A percentile compares a stretch with the other conserved stretches of the same genome.
These are phyloP conservation scores for Gobio occitaniae DNA, from an alignment of 2,797 vertebrate species.

Conservation along the genomic window DNA sequence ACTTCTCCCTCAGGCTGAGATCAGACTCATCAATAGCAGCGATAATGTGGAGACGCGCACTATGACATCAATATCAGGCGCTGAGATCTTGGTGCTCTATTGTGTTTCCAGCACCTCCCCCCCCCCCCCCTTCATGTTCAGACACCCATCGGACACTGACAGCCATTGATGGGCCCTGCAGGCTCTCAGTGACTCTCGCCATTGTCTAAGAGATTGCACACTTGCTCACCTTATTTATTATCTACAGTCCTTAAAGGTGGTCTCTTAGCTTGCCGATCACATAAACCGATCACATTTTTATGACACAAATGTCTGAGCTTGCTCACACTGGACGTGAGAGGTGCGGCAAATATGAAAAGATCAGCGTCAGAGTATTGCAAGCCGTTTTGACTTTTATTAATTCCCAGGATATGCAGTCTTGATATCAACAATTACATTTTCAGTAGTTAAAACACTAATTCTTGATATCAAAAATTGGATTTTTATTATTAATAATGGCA, in stretches of 20 bases:
- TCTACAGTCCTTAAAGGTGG: background rate
- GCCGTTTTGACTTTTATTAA: too few species aligned
- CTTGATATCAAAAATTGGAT: too few species aligned
- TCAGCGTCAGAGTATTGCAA: too few species aligned
- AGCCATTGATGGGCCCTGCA: slow-evolving; percentile 62
- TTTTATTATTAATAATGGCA: too few species aligned
- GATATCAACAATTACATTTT: too few species aligned
- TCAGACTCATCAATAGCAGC: slow-evolving; percentile 73
- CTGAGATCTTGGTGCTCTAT: slow-evolving; percentile 66
- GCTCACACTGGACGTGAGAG: too few species aligned
- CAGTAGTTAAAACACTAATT: too few species aligned
- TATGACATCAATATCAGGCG: slow-evolving; percentile 55
- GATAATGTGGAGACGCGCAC: slow-evolving; percentile 69
- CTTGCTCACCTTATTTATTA: slow-evolving; percentile 51
- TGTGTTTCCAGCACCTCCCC: slow-evolving; percentile 56
- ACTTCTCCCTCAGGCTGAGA: slow-evolving; percentile 33
- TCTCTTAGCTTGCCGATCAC: too few species aligned
- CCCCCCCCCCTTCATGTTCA: slow-evolving; percentile 34
- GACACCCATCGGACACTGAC: slow-evolving; percentile 61
- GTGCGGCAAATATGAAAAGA: too few species aligned
- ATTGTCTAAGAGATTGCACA: slow-evolving; percentile 52
- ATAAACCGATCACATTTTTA: too few species aligned
- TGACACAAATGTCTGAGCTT: too few species aligned
- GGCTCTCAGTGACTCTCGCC: slow-evolving; percentile 52
- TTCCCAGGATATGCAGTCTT: too few species aligned